Evolutionary conservation across 1,140 invertebrate species (phyloP).

Genomic region (Dreissena polymorpha): DNA sequence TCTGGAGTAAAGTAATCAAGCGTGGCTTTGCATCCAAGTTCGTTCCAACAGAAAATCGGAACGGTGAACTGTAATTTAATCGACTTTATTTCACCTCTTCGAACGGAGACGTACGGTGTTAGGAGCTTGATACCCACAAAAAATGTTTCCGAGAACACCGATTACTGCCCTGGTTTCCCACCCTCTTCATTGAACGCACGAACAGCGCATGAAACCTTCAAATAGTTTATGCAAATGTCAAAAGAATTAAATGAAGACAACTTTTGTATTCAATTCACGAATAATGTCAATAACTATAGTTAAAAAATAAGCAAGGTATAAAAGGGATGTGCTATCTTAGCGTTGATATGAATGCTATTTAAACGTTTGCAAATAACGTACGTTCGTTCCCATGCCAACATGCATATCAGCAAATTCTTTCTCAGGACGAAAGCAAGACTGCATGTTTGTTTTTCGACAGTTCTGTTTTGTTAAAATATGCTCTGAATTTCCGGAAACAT

Average conservation of each 20-base stretch:
- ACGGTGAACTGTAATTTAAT: conserved; percentile 5
- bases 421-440: not conserved
- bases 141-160: conserved; percentile 1
- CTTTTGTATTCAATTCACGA: not conserved
- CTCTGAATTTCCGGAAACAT: not conserved
- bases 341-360: not conserved
- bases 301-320: not conserved
- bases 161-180: conserved; percentile 16
- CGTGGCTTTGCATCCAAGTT: not conserved
- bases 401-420: conserved; percentile 12
- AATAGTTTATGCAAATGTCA: not conserved
- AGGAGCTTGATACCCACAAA: conserved; percentile 20
- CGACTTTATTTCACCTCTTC: conserved; percentile 30
- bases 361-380: not conserved
- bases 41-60: conserved; percentile 11
- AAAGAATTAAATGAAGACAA: not conserved
- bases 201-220: conserved; percentile 30
- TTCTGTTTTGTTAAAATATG: conserved; percentile 5
- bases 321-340: not conserved
- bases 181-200: not conserved
- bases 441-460: not conserved
- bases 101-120: conserved; percentile 5
- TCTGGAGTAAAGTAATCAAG: conserved; percentile 12
- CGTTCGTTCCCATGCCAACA: conserved; percentile 22
- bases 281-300: too few species aligned